Conservation (phyloP, 2,797 vertebrate genomes). For the Spinus pinus region DNA sequence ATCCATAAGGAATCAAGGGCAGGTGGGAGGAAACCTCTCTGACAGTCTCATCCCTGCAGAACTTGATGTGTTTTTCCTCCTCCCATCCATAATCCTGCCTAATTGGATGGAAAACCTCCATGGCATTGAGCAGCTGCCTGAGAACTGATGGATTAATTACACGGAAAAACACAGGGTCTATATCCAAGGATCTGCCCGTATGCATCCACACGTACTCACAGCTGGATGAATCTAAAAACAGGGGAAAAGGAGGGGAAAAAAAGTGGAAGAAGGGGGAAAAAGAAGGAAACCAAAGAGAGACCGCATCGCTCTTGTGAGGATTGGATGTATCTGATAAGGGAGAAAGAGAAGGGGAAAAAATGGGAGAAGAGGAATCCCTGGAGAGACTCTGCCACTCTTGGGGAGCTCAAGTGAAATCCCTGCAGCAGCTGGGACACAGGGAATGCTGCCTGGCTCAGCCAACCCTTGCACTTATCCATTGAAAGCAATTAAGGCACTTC, state of each 20-base stretch:
- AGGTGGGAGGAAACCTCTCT: not conserved
- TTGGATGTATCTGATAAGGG: not conserved
- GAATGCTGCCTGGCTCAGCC: not conserved
- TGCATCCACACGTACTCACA: fast-evolving
- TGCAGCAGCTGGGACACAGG: not conserved
- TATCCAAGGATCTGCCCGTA: not conserved
- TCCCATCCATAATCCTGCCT: not conserved
- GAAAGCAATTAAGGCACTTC: not conserved
- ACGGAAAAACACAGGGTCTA: fast-evolving
- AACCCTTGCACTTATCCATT: not conserved
- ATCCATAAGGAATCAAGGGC: not conserved
- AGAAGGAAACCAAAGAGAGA: not conserved
- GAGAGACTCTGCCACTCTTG: not conserved
- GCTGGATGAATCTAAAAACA: not conserved
- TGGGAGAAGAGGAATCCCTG: not conserved
- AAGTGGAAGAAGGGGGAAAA: not conserved
- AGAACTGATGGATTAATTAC: not conserved
- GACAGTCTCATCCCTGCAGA: not conserved
- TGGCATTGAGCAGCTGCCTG: not conserved
- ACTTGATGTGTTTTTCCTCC: not conserved
- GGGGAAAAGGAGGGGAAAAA: fast-evolving
- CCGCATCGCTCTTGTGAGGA: not conserved
- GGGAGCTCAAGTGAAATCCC: not conserved
- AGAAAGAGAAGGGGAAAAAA: not conserved
- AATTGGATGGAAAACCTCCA: not conserved